Evolutionary conservation across 2,888 invertebrate genomes (phyloP), one percentile per base, ranked within the genome.

Genomic region (Macrosiphum euphorbiae): DNA sequence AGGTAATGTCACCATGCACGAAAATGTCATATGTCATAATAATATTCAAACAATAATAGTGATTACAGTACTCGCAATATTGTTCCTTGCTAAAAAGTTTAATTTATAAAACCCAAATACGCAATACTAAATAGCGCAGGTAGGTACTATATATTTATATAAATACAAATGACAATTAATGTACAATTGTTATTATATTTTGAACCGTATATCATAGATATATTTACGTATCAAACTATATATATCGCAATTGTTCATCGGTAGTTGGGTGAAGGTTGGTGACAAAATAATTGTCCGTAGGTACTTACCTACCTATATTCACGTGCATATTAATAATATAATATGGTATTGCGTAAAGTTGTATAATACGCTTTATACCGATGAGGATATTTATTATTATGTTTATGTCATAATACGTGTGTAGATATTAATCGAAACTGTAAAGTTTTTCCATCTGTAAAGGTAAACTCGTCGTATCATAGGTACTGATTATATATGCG

Each of bases 201-300:
- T 78, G 20, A 78, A 35, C 35, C 20, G 35, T 78, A 78, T 35
- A 78, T 78, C 67, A 78, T 78, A 78, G 67, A 20, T 78, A 41
- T 0, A 35, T 78, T 35, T 35, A 8, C 20, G 78, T 35, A 78
- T 20, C 35, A 35, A 26, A 78, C 20, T 78, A 78, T 41, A 20
- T 26, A 35, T 78, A 78, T 78, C 78, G 20, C 16, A 78, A 78
- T 78, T 78, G 78, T 78, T 78, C 78, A 35, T 78, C 78, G 20
- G 35, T 78, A 78, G 78, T 78, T 78, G 78, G 78, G 78, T 78
- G 78, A 78, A 78, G 55, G 55, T 88, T 88, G 88, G 88, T 55
- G 55, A 55, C 88, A 88, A 55, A 88, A 88, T 55, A 11, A 55
- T 88, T 41, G 55, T 55, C 55, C 20, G 26, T 44, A 24, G 88